Percentiles rank a stretch among this genome's conserved stretches.
phyloP scores from a whole-genome alignment of 2,113 vertebrate species.

The Zosterops pallidus region DNA sequence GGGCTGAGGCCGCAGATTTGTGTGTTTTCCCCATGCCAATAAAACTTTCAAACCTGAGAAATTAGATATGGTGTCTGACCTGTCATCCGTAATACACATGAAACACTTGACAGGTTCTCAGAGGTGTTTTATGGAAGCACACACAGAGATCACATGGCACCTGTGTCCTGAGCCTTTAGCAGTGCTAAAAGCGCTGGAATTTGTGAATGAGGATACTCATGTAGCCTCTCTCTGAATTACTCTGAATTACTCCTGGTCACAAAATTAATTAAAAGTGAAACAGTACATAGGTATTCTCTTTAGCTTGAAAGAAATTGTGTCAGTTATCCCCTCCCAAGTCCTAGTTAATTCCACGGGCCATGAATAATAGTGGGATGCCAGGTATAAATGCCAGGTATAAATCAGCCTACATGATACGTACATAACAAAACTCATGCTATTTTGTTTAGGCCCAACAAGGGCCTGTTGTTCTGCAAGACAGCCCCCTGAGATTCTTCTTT shows the following conservation, averaged over 20 bases:
- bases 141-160: background rate
- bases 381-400: background rate
- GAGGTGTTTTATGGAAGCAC: background rate
- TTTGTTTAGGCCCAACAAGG: background rate
- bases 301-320: background rate
- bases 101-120: background rate
- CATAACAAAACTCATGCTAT: background rate
- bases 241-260: background rate
- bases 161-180: background rate
- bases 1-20: background rate
- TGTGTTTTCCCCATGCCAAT: background rate
- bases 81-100: background rate
- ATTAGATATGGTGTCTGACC: background rate
- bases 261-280: background rate
- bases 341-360: background rate
- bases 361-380: background rate
- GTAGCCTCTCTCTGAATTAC: background rate
- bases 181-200: background rate
- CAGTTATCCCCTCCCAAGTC: background rate
- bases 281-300: background rate
- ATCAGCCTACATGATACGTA: rapidly evolving
- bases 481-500: background rate
- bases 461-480: background rate
- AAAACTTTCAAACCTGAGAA: background rate
- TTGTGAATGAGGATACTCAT: background rate